Percentiles rank a stretch among this genome's conserved stretches.
These are phyloP conservation scores for Mormoops blainvillei DNA, from an alignment of 2,113 vertebrate species.

Conservation along the genomic window DNA sequence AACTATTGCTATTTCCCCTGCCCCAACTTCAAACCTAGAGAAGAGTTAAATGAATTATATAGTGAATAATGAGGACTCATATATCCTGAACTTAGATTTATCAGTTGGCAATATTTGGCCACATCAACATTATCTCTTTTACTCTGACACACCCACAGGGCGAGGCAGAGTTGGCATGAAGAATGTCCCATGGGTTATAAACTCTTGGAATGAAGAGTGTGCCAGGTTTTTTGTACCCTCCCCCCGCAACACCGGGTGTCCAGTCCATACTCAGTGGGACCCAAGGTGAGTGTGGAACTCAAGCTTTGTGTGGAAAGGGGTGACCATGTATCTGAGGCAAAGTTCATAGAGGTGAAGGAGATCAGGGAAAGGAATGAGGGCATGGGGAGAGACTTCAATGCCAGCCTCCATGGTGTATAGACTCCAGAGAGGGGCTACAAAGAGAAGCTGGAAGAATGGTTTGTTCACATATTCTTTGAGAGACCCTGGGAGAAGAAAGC, in stretches of 20 bases:
- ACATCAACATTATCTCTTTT: not conserved
- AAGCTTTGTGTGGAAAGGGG: not conserved
- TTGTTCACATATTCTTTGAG: not conserved
- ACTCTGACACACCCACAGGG: not conserved
- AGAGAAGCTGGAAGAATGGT: not conserved
- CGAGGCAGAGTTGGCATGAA: not conserved
- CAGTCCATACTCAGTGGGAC: not conserved
- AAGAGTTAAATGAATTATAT: not conserved
- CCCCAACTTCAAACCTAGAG: not conserved
- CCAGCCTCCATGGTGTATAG: not conserved
- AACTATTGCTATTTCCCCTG: not conserved
- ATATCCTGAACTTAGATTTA: not conserved
- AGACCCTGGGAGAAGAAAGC: not conserved
- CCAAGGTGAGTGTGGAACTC: not conserved
- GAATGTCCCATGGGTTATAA: fast-evolving
- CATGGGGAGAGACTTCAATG: not conserved
- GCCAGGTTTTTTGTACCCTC: not conserved
- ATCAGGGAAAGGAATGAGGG: not conserved
- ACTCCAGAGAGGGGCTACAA: not conserved
- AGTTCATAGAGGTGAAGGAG: not conserved
- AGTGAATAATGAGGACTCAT: not conserved
- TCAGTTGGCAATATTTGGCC: not conserved
- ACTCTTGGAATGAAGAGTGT: not conserved
- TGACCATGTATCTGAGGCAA: not conserved
- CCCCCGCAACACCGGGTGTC: not conserved